Base-by-base conservation (phyloP, 2,797 vertebrate species). In the Lophius americanus region DNA sequence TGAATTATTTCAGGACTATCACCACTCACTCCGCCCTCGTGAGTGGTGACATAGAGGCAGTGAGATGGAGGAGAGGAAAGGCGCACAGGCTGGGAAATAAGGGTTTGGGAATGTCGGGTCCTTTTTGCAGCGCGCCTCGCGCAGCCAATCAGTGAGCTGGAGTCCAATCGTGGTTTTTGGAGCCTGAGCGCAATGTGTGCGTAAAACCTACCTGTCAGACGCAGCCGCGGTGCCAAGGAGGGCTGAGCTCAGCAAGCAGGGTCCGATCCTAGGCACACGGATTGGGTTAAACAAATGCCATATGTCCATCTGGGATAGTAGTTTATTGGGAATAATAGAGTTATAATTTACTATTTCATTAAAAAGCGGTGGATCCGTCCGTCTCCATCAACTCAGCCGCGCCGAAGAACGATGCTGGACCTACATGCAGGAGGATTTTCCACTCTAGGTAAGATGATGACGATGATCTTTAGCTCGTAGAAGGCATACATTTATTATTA, bases 161-260 rank as follows among this genome's bases (percentile, higher is more conserved):
- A 85, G 60, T 73, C 66, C 37, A 60, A 55, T 60, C 52, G 56
- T 76, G 66, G 72, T 78, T 64, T 23, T 70, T 65, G 83, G 85
- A 83, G 70, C 67, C 41, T 6, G 75, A 66, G 83, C 70, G 76
- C 81, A 50, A 67, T 11, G 82, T 75, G 89, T 80, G 88, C 89
- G 89, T 90, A 90, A 92, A 89, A 79, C 64, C 82, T 57, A 85
- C 79, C 81, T 76, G 82, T 71, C 79, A 58, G 67, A 82, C 80
- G 74, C 77, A 64, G 77, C 76, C 7, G 73, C 74, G 49, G 85
- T 79, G 79, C 73, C 76, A 84, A 74, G 75, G 67, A 61, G 60
- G 55, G 12, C 61, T 66, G 67, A 72, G 64, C 60, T 58, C 70
- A 13, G 64, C 62, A 70, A 7, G 72, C 77, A 51, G 73, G 73